Conservation (phyloP, 53 echinoderm and acorn worm species). For the Temnopleurus reevesii region DNA sequence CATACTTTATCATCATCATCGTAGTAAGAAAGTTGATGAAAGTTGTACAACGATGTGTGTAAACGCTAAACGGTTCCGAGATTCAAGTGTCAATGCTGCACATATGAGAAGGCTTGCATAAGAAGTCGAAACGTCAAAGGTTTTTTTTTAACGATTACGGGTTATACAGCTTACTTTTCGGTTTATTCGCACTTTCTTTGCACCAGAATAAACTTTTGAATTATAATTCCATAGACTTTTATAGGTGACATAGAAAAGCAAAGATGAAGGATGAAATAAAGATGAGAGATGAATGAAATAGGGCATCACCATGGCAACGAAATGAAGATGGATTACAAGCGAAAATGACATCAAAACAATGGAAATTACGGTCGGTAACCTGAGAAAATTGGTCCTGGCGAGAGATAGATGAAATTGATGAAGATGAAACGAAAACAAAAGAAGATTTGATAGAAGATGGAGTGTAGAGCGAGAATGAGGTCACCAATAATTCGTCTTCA, state of each 20-base stretch:
- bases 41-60: too few relatives aligned
- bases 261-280: neutral
- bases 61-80: too few relatives aligned
- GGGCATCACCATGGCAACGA: neutral
- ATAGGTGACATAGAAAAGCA: neutral
- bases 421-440: slow-evolving; percentile 27
- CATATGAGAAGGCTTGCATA: too few relatives aligned
- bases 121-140: too few relatives aligned
- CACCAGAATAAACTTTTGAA: too few relatives aligned
- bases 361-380: neutral
- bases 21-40: too few relatives aligned
- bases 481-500: neutral
- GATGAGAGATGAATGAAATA: neutral
- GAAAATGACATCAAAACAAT: neutral
- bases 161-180: too few relatives aligned
- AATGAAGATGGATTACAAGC: neutral
- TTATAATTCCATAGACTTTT: too few relatives aligned
- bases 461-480: neutral
- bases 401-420: neutral
- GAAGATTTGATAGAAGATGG: neutral
- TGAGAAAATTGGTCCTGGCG: neutral
- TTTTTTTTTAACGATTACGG: too few relatives aligned
- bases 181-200: too few relatives aligned
- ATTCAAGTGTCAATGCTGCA: too few relatives aligned
- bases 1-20: too few relatives aligned